Evolutionary conservation across 2,797 vertebrate genomes (phyloP).

Genomic region (Pseudochirops cupreus): DNA sequence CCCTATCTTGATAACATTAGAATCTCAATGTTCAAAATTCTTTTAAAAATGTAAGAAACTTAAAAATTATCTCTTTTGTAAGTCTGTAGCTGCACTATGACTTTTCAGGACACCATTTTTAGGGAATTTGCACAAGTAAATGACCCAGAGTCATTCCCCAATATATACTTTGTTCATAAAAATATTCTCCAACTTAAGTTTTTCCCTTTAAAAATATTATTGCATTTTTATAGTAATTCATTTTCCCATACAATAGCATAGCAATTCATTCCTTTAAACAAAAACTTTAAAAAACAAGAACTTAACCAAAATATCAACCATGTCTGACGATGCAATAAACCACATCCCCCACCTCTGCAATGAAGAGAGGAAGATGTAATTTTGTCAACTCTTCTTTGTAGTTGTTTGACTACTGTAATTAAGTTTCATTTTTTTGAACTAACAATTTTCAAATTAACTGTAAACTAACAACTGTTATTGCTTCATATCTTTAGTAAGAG

Average conservation of each 20-base stretch:
- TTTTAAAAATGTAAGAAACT: not conserved
- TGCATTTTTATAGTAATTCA: not conserved
- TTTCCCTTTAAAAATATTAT: not conserved
- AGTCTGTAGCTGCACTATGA: not conserved
- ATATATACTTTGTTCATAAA: not conserved
- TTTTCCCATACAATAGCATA: not conserved
- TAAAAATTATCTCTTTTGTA: not conserved
- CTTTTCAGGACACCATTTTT: not conserved
- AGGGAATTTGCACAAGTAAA: not conserved
- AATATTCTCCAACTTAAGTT: not conserved
- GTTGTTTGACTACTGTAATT: too few species aligned
- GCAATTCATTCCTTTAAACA: not conserved
- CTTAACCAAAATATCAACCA: not conserved
- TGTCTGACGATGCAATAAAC: not conserved
- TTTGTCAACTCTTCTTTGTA: not conserved
- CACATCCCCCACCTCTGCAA: not conserved
- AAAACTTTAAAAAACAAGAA: not conserved
- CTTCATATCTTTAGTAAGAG: not conserved
- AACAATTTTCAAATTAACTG: not conserved
- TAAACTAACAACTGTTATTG: not conserved
- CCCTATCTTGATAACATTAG: not conserved
- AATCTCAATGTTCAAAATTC: not conserved
- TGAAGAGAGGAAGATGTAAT: not conserved
- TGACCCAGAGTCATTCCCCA: not conserved
- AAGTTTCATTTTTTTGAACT: not conserved